Base-by-base conservation (phyloP, 2,797 vertebrate species). In the Dermochelys coriacea region DNA sequence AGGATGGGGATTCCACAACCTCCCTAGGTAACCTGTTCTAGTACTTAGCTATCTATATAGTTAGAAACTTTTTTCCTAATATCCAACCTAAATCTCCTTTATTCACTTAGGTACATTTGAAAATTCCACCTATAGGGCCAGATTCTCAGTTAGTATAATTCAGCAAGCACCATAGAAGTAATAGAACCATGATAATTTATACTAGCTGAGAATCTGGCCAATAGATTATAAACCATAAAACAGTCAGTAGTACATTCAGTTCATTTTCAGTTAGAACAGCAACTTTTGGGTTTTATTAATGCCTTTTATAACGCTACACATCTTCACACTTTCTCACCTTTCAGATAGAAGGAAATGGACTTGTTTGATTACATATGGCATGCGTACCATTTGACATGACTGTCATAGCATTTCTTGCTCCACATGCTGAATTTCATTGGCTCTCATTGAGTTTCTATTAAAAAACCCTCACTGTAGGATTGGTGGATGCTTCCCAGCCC, bases 121-220 rank as follows among this genome's bases (percentile, higher is more conserved):
- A 68, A 68, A 68, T 68, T 68, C 34, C 34, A n/a, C 91, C 80
- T 54, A 1, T 4, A 41, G 89, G 68, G 6, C 18, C 85, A 91
- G 81, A 61, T 85, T 91, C 90, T 79, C 83, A 92, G 68, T 78
- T 81, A 85, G 84, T 91, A 82, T 88, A 81, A 88, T 82, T 54
- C 50, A 74, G n/a, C 57, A 77, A 77, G 0, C 0, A 61, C 54
- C 23, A 5, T 11, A 37, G 54, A 45, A 61, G 19, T 37, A 68
- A 27, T 21, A 84, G 57, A 45, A 31, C 77, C 68, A 1, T 15
- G 54, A 84, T 41, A 87, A 91, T 64, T 86, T 4, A 3, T 89
- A 92, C 82, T 41, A 2, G 0, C 51, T n/a, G 64, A 80, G 82
- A 85, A 88, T 92, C 91, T 90, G 85, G 64, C 86, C 55, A 19